These are phyloP conservation scores for Laticauda colubrina DNA, from an alignment of 2,113 vertebrate species.

Conservation along the genomic window DNA sequence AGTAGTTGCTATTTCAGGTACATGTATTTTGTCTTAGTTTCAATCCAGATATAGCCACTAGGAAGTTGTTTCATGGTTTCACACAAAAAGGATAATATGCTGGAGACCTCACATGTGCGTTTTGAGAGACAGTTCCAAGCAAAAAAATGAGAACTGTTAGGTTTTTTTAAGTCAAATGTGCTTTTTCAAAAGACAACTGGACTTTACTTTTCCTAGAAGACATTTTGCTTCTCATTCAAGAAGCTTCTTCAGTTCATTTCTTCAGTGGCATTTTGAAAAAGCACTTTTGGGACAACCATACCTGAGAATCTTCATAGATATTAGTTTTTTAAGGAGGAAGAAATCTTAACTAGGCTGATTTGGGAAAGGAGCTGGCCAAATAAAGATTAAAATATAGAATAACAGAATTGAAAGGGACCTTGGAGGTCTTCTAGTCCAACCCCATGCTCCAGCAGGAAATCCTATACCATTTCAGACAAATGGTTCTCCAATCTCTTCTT, in stretches of 20 bases:
- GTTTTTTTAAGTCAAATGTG: background rate
- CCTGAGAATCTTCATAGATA: background rate
- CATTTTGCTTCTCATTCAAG: too few species aligned
- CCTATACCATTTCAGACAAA: background rate
- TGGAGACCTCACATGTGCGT: background rate
- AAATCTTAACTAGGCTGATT: background rate
- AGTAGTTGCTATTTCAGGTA: background rate
- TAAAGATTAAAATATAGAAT: background rate
- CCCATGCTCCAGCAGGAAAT: background rate
- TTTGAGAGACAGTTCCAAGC: background rate
- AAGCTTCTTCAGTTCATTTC: too few species aligned
- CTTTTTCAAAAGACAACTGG: background rate
- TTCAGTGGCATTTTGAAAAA: background rate
- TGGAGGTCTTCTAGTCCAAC: background rate
- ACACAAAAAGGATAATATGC: background rate
- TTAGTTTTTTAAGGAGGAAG: background rate
- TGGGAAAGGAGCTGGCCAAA: background rate
- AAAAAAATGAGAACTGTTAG: background rate
- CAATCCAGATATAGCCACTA: background rate
- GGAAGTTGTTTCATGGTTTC: background rate
- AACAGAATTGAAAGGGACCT: background rate
- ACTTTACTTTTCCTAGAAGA: background rate
- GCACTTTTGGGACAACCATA: background rate
- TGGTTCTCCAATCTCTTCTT: background rate
- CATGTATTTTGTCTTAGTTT: background rate